Evolutionary conservation across 1,140 invertebrate genomes (phyloP).

Genomic region (Megalopta genalis): DNA sequence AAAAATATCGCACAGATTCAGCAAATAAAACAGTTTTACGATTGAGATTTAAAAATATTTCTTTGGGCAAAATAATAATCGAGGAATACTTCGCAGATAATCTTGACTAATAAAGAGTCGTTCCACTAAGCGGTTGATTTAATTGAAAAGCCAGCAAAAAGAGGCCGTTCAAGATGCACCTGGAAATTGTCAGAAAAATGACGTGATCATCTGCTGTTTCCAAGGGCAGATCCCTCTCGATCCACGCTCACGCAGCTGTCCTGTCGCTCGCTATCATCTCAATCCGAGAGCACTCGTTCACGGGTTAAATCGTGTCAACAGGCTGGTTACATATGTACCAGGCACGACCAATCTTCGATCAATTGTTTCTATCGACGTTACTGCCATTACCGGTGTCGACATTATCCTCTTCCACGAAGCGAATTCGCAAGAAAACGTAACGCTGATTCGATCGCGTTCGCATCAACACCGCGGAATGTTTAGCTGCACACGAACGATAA

Average conservation of each 20-base stretch:
- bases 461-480: conserved; percentile 1
- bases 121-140: too few relatives aligned
- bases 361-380: background rate
- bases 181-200: too few relatives aligned
- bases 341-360: background rate
- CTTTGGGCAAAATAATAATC: too few relatives aligned
- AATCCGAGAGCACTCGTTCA: background rate
- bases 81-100: too few relatives aligned
- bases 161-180: too few relatives aligned
- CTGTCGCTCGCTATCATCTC: conserved; percentile 28
- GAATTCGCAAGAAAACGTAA: background rate
- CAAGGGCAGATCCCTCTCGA: background rate
- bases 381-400: background rate
- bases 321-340: background rate
- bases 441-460: background rate
- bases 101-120: too few relatives aligned
- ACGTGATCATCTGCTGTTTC: too few relatives aligned
- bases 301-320: background rate
- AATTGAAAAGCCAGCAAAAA: too few relatives aligned
- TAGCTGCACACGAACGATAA: background rate
- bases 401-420: background rate
- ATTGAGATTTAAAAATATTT: too few relatives aligned
- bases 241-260: conserved; percentile 16
- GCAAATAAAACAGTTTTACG: too few relatives aligned
- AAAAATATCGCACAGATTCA: too few relatives aligned